A percentile compares a stretch with the other conserved stretches of the same genome.
Conservation (phyloP, 2,888 invertebrate genomes). For the Phengaris arion region DNA sequence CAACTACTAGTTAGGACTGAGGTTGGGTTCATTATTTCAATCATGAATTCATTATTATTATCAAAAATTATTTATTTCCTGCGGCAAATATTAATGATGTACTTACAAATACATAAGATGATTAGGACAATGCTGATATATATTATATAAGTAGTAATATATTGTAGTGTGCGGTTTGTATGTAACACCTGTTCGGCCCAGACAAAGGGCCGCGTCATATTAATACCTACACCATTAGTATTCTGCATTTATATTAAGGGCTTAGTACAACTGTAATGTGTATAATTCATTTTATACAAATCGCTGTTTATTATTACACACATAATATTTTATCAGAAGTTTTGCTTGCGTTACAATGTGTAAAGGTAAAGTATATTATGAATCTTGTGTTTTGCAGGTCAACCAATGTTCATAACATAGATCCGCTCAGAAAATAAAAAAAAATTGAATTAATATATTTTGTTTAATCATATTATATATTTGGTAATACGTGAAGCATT, state of each 20-base stretch:
- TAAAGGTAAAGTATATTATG: neutral
- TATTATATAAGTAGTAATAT: neutral
- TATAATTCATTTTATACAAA: neutral
- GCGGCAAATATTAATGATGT: too few species aligned
- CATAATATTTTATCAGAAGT: neutral
- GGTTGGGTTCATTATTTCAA: too few species aligned
- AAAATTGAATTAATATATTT: too few species aligned
- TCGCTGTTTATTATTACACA: neutral
- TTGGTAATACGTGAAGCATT: too few species aligned
- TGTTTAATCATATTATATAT: too few species aligned
- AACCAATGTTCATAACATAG: too few species aligned
- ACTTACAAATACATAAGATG: neutral
- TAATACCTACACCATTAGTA: conserved; percentile 13
- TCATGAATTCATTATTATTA: too few species aligned
- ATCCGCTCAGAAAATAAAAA: too few species aligned
- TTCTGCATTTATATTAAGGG: conserved; percentile 20
- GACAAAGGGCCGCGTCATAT: conserved; percentile 23
- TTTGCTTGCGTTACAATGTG: neutral
- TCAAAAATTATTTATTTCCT: too few species aligned
- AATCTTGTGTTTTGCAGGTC: too few species aligned
- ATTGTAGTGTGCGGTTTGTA: conserved; percentile 4
- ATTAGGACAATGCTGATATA: conserved; percentile 11
- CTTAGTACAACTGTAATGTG: neutral
- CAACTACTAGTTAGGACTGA: too few species aligned
- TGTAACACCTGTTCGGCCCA: conserved; percentile 14